phyloP scores from a whole-genome alignment of 2,797 vertebrate genomes.

The Chiroxiphia lanceolata region DNA sequence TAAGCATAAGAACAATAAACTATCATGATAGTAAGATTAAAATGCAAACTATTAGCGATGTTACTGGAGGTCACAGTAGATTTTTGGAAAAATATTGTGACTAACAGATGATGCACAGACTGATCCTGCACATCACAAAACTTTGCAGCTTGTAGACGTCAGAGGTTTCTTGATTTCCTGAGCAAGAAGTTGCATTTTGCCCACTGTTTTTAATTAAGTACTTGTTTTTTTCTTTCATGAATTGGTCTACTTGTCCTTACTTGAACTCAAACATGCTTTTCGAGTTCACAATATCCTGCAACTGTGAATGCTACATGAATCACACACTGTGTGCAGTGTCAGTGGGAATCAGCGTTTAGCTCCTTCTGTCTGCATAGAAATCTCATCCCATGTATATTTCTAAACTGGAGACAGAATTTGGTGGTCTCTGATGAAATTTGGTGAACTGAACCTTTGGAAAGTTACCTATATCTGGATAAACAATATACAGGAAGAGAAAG shows the following conservation, averaged over 20 bases:
- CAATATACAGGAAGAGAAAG: neutral
- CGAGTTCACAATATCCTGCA: neutral
- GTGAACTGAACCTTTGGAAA: neutral
- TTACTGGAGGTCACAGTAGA: neutral
- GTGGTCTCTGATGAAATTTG: neutral
- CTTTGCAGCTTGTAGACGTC: neutral
- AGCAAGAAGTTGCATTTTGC: neutral
- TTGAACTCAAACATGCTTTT: neutral
- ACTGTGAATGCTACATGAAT: neutral
- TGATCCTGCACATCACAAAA: neutral
- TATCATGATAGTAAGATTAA: neutral
- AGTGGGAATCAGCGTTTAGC: neutral
- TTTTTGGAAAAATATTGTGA: neutral
- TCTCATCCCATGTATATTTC: neutral
- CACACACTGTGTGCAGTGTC: neutral
- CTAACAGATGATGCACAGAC: neutral
- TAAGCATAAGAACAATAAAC: neutral
- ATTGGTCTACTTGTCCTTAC: neutral
- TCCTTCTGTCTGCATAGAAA: neutral
- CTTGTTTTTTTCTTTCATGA: neutral
- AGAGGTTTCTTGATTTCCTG: neutral
- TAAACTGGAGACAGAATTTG: neutral
- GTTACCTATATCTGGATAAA: neutral
- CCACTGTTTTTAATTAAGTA: neutral
- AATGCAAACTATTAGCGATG: neutral